Evolutionary conservation across 2,888 invertebrate species (phyloP).

Genomic region (Zhengitettix transpicula): DNA sequence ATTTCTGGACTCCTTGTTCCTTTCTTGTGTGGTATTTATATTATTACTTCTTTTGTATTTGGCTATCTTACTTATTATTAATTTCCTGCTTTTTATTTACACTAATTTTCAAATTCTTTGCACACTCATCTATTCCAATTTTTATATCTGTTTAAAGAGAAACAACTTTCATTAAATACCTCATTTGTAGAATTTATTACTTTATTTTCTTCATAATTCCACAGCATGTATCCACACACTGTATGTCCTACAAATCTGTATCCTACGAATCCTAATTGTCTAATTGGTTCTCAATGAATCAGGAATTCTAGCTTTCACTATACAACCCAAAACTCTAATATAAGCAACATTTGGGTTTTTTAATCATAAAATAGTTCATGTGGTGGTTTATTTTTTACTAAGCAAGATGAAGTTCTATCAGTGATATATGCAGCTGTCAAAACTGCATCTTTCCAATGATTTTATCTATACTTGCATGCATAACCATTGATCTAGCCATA

Average conservation of each 20-base stretch:
- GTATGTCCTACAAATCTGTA: neutral
- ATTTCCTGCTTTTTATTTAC: no score
- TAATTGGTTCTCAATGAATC: neutral
- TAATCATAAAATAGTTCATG: conserved; percentile 22
- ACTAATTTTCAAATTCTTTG: neutral
- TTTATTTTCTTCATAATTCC: no score
- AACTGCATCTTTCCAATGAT: conserved; percentile 14
- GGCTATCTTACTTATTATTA: no score
- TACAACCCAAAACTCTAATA: conserved; percentile 21
- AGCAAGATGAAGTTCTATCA: conserved; percentile 1
- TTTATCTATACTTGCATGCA: neutral
- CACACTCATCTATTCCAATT: neutral
- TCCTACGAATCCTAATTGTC: neutral
- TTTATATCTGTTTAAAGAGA: neutral
- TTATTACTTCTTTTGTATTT: no score
- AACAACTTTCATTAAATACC: no score
- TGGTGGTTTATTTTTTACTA: conserved; percentile 23
- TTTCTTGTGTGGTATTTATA: no score
- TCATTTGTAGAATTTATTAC: no score
- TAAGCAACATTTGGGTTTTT: conserved; percentile 20
- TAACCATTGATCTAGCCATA: neutral
- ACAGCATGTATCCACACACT: neutral
- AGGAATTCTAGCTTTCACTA: neutral
- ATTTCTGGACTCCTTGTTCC: no score
- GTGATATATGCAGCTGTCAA: conserved; percentile 20